Evolutionary conservation across 2,888 invertebrate species (phyloP).

Genomic region (Orthonevra nobilis): DNA sequence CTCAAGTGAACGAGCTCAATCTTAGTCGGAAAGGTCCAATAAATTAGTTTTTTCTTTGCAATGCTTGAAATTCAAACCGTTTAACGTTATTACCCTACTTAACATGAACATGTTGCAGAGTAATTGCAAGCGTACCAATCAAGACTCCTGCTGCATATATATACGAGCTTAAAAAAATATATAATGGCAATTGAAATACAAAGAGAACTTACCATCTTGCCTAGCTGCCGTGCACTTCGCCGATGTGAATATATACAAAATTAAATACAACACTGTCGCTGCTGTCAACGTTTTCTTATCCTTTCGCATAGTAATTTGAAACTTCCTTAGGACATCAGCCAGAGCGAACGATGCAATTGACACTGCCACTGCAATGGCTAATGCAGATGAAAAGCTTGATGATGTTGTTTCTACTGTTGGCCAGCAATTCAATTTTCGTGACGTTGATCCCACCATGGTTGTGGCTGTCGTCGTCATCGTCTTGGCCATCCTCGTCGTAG

Average conservation of each 20-base stretch:
- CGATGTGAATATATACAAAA: constrained; percentile 70
- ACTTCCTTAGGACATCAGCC: constrained; percentile 61
- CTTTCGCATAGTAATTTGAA: constrained; percentile 67
- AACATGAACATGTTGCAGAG: constrained; percentile 11
- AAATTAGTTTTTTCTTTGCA: too few relatives aligned
- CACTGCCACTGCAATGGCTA: constrained; percentile 37
- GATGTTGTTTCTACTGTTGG: constrained; percentile 61
- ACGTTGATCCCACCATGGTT: constrained; percentile 64
- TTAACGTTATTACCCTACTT: constrained; percentile 9
- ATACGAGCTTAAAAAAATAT: too few relatives aligned
- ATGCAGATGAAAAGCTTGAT: constrained; percentile 63
- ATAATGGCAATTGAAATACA: too few relatives aligned
- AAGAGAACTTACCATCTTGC: constrained; percentile 64
- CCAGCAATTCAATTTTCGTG: constrained; percentile 68
- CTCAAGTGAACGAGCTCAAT: too few relatives aligned
- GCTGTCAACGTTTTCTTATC: constrained; percentile 67
- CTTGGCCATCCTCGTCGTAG: neutral
- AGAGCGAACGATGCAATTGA: constrained; percentile 32
- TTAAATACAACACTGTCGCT: constrained; percentile 67
- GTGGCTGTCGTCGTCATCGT: constrained; percentile 6
- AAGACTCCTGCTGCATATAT: too few relatives aligned
- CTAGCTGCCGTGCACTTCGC: constrained; percentile 67
- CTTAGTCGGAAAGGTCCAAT: too few relatives aligned
- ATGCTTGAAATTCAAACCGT: neutral
- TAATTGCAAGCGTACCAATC: constrained; percentile 10